These are phyloP conservation scores for Balanococcus diminutus DNA, from an alignment of 2,888 invertebrate genomes.

Conservation along the genomic window DNA sequence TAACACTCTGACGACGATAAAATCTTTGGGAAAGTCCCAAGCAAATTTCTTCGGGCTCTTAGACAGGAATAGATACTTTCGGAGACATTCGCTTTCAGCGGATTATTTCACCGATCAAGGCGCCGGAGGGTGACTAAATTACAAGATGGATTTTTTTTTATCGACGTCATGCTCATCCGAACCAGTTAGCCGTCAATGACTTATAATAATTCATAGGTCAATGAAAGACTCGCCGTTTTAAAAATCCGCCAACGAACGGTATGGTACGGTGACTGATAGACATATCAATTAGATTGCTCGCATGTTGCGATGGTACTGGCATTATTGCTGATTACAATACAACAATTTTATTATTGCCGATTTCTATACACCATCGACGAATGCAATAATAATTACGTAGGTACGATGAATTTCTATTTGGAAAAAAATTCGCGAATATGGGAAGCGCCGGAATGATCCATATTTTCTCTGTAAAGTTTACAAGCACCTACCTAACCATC, in stretches of 20 bases:
- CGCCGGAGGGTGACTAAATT: background rate
- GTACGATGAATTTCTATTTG: conserved; percentile 6
- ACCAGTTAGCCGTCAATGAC: conserved; percentile 23
- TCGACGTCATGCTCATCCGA: conserved; percentile 18
- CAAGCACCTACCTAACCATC: background rate
- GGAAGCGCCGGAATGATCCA: background rate
- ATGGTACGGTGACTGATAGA: conserved; percentile 39
- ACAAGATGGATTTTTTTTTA: background rate
- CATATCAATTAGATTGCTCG: conserved; percentile 27
- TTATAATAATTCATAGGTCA: conserved; percentile 40
- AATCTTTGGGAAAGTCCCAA: background rate
- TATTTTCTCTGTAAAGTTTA: background rate
- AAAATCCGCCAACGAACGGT: conserved; percentile 42
- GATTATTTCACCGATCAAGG: background rate
- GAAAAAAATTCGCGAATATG: background rate
- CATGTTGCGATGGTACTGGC: background rate
- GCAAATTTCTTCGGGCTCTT: background rate
- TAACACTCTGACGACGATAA: no score
- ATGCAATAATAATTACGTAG: background rate
- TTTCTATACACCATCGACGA: background rate
- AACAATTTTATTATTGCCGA: background rate
- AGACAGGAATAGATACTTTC: background rate
- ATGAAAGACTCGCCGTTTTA: conserved; percentile 18
- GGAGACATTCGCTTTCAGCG: background rate
- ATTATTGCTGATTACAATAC: conserved; percentile 5